These are phyloP conservation scores for Antitype chi DNA, from an alignment of 2,888 invertebrate genomes.

Conservation along the genomic window DNA sequence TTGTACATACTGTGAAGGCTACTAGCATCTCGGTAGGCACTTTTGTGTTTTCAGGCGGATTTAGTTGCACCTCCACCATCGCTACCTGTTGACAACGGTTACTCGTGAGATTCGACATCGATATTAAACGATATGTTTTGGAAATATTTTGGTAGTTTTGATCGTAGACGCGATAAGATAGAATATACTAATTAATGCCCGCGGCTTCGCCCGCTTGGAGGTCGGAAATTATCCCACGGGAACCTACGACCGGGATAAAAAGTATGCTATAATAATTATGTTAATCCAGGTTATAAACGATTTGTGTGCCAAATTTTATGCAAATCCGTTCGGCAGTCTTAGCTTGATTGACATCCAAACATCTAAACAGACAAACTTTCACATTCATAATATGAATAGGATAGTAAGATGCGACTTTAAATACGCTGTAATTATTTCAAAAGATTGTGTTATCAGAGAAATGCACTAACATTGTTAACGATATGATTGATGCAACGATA, in stretches of 20 bases:
- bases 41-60: conserved; percentile 91
- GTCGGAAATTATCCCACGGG: no score
- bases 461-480: conserved; percentile 22
- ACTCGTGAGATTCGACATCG: conserved; percentile 8
- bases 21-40: conserved; percentile 96
- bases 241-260: no score
- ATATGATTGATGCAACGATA: conserved; percentile 5
- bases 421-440: not conserved
- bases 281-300: no score
- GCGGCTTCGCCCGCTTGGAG: no score
- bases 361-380: no score
- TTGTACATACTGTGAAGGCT: conserved; percentile 98
- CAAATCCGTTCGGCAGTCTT: no score
- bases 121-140: not conserved
- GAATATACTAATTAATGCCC: not conserved
- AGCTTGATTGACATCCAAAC: no score
- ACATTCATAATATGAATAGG: no score
- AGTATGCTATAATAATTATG: no score
- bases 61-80: conserved; percentile 98
- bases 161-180: conserved; percentile 2
- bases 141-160: not conserved
- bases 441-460: conserved; percentile 38
- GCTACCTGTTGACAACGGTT: conserved; percentile 86
- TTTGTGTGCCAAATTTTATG: no score
- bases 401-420: not conserved